These are phyloP conservation scores for Cyanoramphus novaezelandiae DNA, from an alignment of 2,113 vertebrate species.

Conservation along the genomic window DNA sequence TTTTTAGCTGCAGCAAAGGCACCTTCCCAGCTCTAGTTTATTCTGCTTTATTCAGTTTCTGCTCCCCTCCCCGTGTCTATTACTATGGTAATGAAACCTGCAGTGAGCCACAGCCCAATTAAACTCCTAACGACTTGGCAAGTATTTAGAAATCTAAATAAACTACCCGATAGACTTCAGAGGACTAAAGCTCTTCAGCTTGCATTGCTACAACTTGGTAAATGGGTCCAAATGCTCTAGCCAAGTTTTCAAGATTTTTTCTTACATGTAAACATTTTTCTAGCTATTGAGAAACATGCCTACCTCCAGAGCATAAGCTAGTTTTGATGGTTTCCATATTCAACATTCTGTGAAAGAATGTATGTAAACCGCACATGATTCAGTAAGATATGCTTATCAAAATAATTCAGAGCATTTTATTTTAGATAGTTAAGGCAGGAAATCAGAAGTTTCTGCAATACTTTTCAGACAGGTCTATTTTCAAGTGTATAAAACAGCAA, in stretches of 20 bases:
- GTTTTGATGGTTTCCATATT: not conserved
- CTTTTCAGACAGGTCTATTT: not conserved
- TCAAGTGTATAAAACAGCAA: not conserved
- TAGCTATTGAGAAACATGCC: slow-evolving; percentile 10
- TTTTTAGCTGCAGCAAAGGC: not conserved
- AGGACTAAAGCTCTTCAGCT: not conserved
- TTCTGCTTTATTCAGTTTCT: not conserved
- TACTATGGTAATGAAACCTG: slow-evolving; percentile 4
- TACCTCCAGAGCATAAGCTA: slow-evolving; percentile 13
- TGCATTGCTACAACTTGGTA: not conserved
- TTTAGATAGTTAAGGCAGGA: not conserved
- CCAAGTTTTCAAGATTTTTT: slow-evolving; percentile 3
- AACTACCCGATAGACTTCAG: not conserved
- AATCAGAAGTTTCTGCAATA: not conserved
- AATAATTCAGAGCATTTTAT: not conserved
- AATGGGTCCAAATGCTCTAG: slow-evolving; percentile 15
- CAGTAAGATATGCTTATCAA: not conserved
- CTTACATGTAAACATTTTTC: not conserved
- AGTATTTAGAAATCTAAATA: slow-evolving; percentile 4
- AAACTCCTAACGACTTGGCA: not conserved
- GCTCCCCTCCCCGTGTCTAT: not conserved
- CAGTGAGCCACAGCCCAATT: not conserved
- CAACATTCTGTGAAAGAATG: not conserved
- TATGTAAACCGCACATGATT: not conserved
- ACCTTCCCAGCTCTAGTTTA: not conserved